Conservation (phyloP, 2,797 vertebrate genomes). For the Darevskia nairensis region DNA sequence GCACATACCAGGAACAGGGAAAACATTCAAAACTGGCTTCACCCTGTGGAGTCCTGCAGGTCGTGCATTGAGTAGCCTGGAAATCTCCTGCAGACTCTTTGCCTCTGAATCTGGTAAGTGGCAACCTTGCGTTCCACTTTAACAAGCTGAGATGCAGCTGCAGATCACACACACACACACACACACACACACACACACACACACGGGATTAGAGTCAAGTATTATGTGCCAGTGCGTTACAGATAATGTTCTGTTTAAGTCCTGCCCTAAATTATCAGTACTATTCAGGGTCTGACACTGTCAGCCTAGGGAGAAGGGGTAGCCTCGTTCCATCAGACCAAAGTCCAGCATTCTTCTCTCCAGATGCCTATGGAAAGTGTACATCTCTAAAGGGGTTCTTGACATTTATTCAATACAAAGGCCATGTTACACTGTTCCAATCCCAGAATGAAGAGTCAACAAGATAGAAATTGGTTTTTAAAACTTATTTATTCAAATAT, state of each 20-base stretch:
- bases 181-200: constrained; percentile 11
- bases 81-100: not conserved
- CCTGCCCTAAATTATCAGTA: constrained; percentile 19
- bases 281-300: not conserved
- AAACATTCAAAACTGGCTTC: constrained; percentile 9
- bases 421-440: not conserved
- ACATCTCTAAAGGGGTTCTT: not conserved
- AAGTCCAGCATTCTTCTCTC: not conserved
- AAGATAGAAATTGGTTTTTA: too few relatives aligned
- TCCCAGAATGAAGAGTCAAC: too few relatives aligned
- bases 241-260: constrained; percentile 7
- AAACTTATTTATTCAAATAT: too few relatives aligned
- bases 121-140: not conserved
- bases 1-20: constrained; percentile 17
- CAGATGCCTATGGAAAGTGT: not conserved
- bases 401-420: not conserved
- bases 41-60: constrained; percentile 5
- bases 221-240: constrained; percentile 12
- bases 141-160: not conserved
- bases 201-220: constrained; percentile 15
- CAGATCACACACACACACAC: not conserved
- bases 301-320: not conserved
- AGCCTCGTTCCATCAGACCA: not conserved
- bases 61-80: not conserved
- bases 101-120: constrained; percentile 21